A percentile compares a stretch with the other conserved stretches of the same genome.
Conservation (phyloP, 2,888 invertebrate species). For the Scotopteryx bipunctaria region DNA sequence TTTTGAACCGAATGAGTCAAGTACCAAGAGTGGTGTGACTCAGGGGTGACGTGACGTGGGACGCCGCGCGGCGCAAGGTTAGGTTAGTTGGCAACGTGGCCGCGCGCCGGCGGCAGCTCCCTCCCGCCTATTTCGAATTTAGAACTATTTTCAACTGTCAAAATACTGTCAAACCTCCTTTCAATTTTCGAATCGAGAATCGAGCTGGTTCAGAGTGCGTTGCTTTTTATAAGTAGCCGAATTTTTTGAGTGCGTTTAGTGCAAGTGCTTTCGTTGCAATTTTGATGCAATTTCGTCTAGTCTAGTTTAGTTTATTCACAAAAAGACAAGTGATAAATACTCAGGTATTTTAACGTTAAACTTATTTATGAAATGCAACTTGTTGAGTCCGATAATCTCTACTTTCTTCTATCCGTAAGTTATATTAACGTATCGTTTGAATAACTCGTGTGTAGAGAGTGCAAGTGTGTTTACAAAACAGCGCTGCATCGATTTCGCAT, state of each 20-base stretch:
- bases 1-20: constrained; percentile 39
- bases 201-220: constrained; percentile 26
- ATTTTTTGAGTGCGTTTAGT: not conserved
- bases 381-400: constrained; percentile 40
- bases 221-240: constrained; percentile 3
- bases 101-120: constrained; percentile 71
- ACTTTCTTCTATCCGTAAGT: not conserved
- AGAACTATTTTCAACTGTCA: constrained; percentile 15
- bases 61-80: constrained; percentile 72
- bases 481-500: constrained; percentile 81
- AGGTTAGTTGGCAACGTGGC: constrained; percentile 81
- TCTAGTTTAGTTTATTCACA: not conserved
- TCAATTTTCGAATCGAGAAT: not conserved
- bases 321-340: not conserved
- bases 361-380: constrained; percentile 42
- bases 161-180: not conserved
- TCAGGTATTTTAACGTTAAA: not conserved
- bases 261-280: not conserved
- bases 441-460: constrained; percentile 37
- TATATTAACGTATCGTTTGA: constrained; percentile 2
- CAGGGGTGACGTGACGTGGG: constrained; percentile 52
- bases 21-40: constrained; percentile 63
- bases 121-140: constrained; percentile 54
- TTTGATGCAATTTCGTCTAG: not conserved
- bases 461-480: constrained; percentile 81